Base-by-base conservation (phyloP, 1,140 invertebrate genomes). In the Zaprionus lachaisei region DNA sequence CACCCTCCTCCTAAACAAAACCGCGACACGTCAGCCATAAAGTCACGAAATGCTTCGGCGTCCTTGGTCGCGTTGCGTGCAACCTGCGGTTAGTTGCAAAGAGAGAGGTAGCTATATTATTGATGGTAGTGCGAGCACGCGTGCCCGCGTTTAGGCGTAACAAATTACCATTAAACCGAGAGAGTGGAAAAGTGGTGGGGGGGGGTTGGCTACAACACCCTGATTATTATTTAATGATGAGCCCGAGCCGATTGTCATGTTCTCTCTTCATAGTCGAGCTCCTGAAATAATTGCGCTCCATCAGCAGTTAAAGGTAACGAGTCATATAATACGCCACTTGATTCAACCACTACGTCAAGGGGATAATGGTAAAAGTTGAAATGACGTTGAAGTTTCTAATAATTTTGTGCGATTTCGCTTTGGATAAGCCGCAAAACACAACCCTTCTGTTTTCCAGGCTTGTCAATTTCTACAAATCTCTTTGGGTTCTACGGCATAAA, bases 81-180 rank as follows among this genome's bases (percentile, higher is more conserved):
- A 61, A 56, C 49, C 68, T 85, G 79, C 64, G 84, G 85, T 89
- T 81, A 80, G 85, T 81, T 84, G 26, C 58, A 75, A 62, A 22
- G 20, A 60, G 56, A 20, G 15, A 31, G 28, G 9, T 17, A 62
- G 11, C 41, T 47, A 9, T 47, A 15, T 41, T 41, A 41, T 41
- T 41, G 15, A 41, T 41, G 20, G 17, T 9, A 41, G 15, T 6
- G 38, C 14, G 5, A 47, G 69, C 56, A 72, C 77, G 91, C 81
- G 90, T 92, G 90, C 72, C 70, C 74, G 86, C 90, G 80, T 92
- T 92, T 92, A 92, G 90, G 90, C 90, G 90, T 92, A 92, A 92
- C 85, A 91, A 92, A 92, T 92, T 91, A 83, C 87, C 74, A 86
- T 91, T 91, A 91, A 86, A 78, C 66, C 62, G 17, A 15, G 15